Conservation (phyloP, 2,113 vertebrate genomes). For the Cyanistes caeruleus region DNA sequence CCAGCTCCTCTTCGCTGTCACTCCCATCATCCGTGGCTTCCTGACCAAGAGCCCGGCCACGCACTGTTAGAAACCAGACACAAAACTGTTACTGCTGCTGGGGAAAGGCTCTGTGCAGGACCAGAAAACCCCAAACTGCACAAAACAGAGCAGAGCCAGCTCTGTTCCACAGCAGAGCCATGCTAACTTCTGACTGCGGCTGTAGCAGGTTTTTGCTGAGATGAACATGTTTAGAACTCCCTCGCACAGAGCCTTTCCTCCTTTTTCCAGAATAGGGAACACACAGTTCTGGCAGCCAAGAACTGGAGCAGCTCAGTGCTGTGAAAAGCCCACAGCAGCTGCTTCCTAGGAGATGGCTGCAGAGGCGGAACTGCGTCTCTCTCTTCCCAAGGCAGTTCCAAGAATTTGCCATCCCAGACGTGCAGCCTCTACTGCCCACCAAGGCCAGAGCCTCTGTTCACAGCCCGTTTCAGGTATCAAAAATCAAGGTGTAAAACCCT, state of each 20-base stretch:
- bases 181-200: not conserved
- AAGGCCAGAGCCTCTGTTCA: rapidly evolving
- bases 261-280: not conserved
- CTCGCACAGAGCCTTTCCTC: not conserved
- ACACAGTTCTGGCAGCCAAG: not conserved
- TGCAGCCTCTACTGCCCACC: not conserved
- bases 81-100: not conserved
- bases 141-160: not conserved
- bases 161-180: not conserved
- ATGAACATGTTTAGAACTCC: not conserved
- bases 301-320: not conserved
- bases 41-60: constrained; percentile 70
- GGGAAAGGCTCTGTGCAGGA: not conserved
- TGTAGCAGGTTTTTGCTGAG: not conserved
- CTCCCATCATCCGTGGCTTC: constrained; percentile 75
- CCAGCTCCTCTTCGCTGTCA: constrained; percentile 94
- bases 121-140: not conserved
- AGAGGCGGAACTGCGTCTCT: not conserved
- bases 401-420: not conserved
- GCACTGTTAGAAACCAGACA: constrained; percentile 76
- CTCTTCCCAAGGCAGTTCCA: not conserved
- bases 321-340: not conserved
- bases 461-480: not conserved
- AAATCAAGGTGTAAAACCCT: not conserved
- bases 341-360: not conserved